Conservation (phyloP, 1,140 invertebrate genomes). For the Solen grandis region DNA sequence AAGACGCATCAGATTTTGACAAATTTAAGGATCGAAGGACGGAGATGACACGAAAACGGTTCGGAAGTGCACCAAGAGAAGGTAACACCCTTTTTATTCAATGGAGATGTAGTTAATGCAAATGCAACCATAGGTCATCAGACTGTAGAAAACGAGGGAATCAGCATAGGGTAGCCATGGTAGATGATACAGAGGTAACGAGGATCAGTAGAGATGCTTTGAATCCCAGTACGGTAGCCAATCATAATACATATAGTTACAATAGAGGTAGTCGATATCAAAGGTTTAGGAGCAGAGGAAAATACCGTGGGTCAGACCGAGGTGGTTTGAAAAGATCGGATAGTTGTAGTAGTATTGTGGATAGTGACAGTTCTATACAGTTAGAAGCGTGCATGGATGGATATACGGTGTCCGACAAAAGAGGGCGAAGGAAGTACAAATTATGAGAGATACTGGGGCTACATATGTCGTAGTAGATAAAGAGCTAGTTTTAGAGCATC, state of each 20-base stretch:
- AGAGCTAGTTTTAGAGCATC: background rate
- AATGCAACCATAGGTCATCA: too few species aligned
- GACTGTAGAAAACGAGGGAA: too few species aligned
- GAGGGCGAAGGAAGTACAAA: background rate
- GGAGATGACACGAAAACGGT: too few species aligned
- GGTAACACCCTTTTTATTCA: too few species aligned
- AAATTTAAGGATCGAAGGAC: too few species aligned
- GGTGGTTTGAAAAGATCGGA: background rate
- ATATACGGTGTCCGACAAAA: background rate
- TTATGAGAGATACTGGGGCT: background rate
- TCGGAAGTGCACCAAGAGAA: too few species aligned
- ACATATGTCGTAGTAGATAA: background rate
- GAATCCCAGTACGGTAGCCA: too few species aligned
- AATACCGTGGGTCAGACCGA: background rate
- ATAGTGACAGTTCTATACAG: background rate
- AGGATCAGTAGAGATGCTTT: too few species aligned
- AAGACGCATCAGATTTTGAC: too few species aligned
- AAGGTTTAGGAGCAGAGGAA: background rate
- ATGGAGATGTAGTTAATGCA: too few species aligned
- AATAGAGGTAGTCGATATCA: background rate
- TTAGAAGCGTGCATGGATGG: background rate
- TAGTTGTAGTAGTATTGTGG: background rate
- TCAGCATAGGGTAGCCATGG: too few species aligned
- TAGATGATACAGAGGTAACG: too few species aligned
- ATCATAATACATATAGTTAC: background rate